Evolutionary conservation across 2,888 invertebrate genomes (phyloP).

Genomic region (Octodonta nipae): DNA sequence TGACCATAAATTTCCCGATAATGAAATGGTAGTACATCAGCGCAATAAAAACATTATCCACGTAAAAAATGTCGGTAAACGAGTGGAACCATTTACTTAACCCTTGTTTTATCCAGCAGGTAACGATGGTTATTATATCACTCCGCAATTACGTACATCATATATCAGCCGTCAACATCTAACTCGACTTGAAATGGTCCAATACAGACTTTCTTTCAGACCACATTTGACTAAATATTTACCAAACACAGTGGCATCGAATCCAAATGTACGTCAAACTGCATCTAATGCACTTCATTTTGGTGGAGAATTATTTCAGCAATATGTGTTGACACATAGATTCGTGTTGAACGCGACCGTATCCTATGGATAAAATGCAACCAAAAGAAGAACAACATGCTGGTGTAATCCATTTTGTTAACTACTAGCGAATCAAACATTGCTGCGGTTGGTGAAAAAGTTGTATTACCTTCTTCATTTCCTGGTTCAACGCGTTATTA

Average conservation of each 20-base stretch:
- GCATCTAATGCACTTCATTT: background rate
- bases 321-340: background rate
- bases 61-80: too few relatives aligned
- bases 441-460: background rate
- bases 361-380: constrained; percentile 2
- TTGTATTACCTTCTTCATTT: background rate
- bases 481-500: background rate
- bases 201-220: background rate
- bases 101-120: too few relatives aligned
- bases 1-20: background rate
- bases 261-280: background rate
- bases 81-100: too few relatives aligned
- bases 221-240: background rate
- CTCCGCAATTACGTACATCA: background rate
- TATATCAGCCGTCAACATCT: background rate
- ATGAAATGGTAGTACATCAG: background rate
- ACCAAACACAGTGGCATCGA: background rate
- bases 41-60: background rate
- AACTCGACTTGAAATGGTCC: background rate
- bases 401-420: background rate
- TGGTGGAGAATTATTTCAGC: constrained; percentile 2
- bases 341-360: constrained; percentile 2
- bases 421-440: background rate
- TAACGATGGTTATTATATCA: too few relatives aligned
- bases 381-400: constrained; percentile 1